phyloP scores from a whole-genome alignment of 1,140 invertebrate genomes.

The Drosophila nebulosa region DNA sequence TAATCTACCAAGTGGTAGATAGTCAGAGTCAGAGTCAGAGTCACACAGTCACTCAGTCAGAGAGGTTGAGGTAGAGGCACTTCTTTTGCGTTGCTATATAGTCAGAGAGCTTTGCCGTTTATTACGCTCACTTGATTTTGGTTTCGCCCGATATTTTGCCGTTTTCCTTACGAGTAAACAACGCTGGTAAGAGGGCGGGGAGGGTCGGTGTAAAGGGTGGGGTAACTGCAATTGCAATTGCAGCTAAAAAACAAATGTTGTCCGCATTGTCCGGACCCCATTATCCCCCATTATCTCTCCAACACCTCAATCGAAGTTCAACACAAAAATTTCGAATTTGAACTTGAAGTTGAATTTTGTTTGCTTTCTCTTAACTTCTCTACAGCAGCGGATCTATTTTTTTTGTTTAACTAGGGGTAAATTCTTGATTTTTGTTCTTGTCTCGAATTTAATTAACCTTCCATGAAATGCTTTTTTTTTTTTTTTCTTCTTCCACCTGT shows the following conservation, averaged over 20 bases:
- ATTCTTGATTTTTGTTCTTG: background rate
- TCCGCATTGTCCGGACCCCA: background rate
- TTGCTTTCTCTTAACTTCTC: background rate
- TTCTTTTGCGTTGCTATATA: conserved; percentile 11
- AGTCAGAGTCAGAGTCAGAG: background rate
- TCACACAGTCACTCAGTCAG: too few species aligned
- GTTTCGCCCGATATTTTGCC: background rate
- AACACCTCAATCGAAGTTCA: background rate
- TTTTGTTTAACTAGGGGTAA: background rate
- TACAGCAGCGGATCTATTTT: background rate
- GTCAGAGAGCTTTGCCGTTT: conserved; percentile 67
- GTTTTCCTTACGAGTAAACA: background rate
- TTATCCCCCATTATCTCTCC: background rate
- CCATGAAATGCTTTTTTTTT: background rate
- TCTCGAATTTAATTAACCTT: background rate
- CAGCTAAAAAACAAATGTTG: background rate
- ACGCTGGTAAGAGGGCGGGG: too few species aligned
- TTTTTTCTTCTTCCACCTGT: background rate
- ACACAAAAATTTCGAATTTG: background rate
- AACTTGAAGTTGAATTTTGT: background rate
- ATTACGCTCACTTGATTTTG: conserved; percentile 69
- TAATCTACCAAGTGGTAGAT: background rate
- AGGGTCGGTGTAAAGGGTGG: too few species aligned
- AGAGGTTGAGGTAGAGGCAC: background rate
- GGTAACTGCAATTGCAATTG: background rate